Conservation (phyloP, 2,113 vertebrate genomes). For the Puntigrus tetrazona region DNA sequence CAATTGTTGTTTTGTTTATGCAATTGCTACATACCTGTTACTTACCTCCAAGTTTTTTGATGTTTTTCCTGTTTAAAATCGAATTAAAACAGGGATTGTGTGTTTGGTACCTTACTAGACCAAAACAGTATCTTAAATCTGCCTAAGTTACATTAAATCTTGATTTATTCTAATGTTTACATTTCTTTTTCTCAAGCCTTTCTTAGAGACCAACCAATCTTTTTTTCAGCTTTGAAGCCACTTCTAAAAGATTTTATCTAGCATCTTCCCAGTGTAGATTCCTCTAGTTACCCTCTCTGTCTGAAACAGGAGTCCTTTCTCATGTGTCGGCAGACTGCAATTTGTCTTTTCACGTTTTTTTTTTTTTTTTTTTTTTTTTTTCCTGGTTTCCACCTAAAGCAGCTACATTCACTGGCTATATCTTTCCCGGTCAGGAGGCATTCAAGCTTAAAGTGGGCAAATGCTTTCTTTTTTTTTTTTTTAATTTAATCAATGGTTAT, state of each 20-base stretch:
- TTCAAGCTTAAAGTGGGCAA: slow-evolving; percentile 22
- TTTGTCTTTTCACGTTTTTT: slow-evolving; percentile 1
- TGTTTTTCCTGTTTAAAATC: too few species aligned
- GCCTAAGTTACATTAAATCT: background rate
- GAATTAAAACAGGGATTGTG: too few species aligned
- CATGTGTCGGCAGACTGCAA: background rate
- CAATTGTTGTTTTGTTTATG: too few species aligned
- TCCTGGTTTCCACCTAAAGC: slow-evolving; percentile 2
- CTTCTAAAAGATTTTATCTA: slow-evolving; percentile 14
- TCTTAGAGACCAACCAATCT: background rate
- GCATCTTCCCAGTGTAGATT: background rate
- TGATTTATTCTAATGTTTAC: background rate
- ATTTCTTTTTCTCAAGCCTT: background rate
- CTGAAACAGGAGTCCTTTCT: background rate
- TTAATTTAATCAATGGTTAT: slow-evolving; percentile 30
- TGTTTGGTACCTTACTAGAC: background rate
- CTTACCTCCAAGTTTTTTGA: too few species aligned
- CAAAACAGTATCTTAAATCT: background rate
- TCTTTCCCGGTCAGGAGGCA: background rate
- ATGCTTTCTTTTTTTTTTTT: background rate
- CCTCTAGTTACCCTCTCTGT: background rate
- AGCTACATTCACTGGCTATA: background rate
- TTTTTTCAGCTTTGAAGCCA: background rate
- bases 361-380: too few species aligned
- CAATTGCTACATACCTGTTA: too few species aligned